phyloP scores from a whole-genome alignment of 2,888 invertebrate genomes.

The Eilema depressum region DNA sequence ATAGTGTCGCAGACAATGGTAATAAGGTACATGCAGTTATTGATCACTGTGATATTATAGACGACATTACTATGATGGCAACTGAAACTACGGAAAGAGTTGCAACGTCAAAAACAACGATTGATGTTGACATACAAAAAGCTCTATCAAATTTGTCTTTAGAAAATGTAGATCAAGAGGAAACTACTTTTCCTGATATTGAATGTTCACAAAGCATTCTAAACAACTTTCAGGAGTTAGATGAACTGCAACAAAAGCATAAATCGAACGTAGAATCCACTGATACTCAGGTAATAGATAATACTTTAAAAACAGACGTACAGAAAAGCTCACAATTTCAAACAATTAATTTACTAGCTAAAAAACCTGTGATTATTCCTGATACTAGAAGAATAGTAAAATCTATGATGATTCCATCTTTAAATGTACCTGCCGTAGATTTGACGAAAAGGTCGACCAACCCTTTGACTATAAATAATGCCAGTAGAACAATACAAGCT shows the following conservation, averaged over 20 bases:
- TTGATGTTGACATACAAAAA: conserved; percentile 44
- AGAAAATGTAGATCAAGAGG: conserved; percentile 19
- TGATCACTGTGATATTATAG: conserved; percentile 38
- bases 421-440: neutral
- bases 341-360: neutral
- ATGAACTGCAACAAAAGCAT: neutral
- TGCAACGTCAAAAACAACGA: conserved; percentile 6
- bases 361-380: neutral
- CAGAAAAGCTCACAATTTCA: neutral
- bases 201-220: conserved; percentile 58
- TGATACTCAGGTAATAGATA: neutral
- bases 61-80: conserved; percentile 9
- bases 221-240: conserved; percentile 15
- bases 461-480: neutral
- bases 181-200: conserved; percentile 12
- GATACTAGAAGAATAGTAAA: neutral
- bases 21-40: conserved; percentile 32
- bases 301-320: neutral
- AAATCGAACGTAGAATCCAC: neutral
- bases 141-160: conserved; percentile 53
- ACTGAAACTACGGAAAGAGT: neutral
- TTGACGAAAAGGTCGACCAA: neutral
- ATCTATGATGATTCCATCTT: neutral
- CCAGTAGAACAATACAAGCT: neutral
- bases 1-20: neutral